Base-by-base conservation (phyloP, 2,113 vertebrate species). In the Ptilorrhoa leucosticta region DNA sequence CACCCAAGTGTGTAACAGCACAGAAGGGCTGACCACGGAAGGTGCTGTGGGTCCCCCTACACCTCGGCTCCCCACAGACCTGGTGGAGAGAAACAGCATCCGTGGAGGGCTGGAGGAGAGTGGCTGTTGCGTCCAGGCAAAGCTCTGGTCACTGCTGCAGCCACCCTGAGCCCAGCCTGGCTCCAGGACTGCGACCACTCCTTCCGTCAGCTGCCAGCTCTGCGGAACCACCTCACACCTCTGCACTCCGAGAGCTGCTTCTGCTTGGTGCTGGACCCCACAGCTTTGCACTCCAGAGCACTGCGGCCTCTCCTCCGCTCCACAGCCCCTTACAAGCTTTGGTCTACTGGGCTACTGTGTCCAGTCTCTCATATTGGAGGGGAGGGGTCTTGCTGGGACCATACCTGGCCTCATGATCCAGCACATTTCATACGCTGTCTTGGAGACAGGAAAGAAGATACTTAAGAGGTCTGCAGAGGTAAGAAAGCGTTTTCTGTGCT, bases 291-390 rank as follows among this genome's bases (percentile, higher is more conserved):
- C 56, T 48, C 1, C 8, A 4, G 7, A 9, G 80, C 47, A 0
- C 66, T 10, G n/a, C 2, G 1, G 37, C 47, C 47, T 48, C 51
- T 42, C 16, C 17, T 24, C 10, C 12, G 1, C 18, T 18, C 64
- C 54, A 23, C 22, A 35, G 64, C 37, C 72, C 58, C 11, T 1
- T 2, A 2, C 3, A 8, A 33, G 48, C 50, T 7, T 13, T 24
- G 14, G 1, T 10, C 30, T 48, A 0, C 15, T 30, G 53, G 10
- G 28, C 60, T 22, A 0, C n/a, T 61, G 0, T 10, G 31, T 33
- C 44, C 4, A 1, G 4, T 6, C 0, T 7, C n/a, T 33, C 28
- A 1, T 1, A 0, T 1, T 44, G 37, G 9, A 37, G 26, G 68
- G 39, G 30, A 39, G 33, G 40, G 47, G 18, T 1, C 33, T 39